Evolutionary conservation across 2,888 invertebrate genomes (phyloP), one percentile per base, ranked within the genome.

Genomic region (Melieria omissa): DNA sequence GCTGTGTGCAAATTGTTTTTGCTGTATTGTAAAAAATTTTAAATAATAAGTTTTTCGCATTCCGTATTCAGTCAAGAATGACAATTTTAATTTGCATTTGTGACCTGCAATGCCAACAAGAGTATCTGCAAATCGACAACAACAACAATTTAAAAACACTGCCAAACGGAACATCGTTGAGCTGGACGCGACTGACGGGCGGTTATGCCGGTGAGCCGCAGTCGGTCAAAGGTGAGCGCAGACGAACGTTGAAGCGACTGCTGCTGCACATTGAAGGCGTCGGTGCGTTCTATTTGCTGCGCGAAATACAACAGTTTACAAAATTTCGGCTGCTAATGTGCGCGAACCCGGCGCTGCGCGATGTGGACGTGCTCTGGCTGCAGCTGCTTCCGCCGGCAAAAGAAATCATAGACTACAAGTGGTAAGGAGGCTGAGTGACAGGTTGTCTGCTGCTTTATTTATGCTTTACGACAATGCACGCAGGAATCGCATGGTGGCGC

Each of bases 371-470:
- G 10, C 55, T 85, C n/a, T 76, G 83, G 77, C 62, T 93, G 63
- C 88, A 88, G 76, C 81, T 93, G 57, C 84, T 88, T 71, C 89
- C 89, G 12, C 91, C 92, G 1, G 88, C 88, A 74, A 88, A 85
- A 72, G 90, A 93, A 82, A 89, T 91, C 61, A 89, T 93, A 76
- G 93, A 93, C 84, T 92, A 91, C 85, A 89, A 89, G 72, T 93
- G 93, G 93, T 92, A 87, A 88, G 88, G 82, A 14, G 7, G 57
- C 57, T 57, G 57, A 29, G 57, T 57, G 8, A 4, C 14, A 4
- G 12, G 9, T 3, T 49, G 9, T 3, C 0, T 10, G 49, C 49
- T n/a, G n/a, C 12, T 10, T 10, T 10, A 8, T 10, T 9, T 4
- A 10, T 41, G 4, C n/a, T 16, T 45, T 62, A 10, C 8, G 29